A percentile compares a stretch with the other conserved stretches of the same genome.
Conservation (phyloP, 2,888 invertebrate genomes). For the Diogma glabrata region DNA sequence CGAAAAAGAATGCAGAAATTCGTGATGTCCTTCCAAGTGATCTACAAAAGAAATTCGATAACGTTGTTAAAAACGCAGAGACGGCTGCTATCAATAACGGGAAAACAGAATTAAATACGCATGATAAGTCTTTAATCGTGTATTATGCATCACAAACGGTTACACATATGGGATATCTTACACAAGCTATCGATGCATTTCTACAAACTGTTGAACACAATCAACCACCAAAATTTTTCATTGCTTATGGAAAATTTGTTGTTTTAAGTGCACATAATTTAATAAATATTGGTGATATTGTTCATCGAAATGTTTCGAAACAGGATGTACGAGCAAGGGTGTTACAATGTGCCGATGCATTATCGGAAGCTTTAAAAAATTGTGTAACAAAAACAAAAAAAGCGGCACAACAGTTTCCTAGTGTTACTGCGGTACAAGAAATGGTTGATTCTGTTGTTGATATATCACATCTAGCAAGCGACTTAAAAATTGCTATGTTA, state of each 20-base stretch:
- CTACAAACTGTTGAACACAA: constrained; percentile 83
- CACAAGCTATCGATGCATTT: constrained; percentile 86
- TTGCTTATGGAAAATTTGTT: constrained; percentile 89
- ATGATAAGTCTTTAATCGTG: constrained; percentile 70
- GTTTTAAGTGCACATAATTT: constrained; percentile 87
- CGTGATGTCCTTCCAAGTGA: constrained; percentile 57
- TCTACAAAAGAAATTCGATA: constrained; percentile 62
- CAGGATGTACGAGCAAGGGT: constrained; percentile 61
- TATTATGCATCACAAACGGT: constrained; percentile 83
- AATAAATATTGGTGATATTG: constrained; percentile 88
- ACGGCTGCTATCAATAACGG: constrained; percentile 44
- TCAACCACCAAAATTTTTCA: constrained; percentile 85
- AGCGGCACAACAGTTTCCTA: constrained; percentile 85
- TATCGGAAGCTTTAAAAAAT: constrained; percentile 69
- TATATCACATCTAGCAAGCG: constrained; percentile 72
- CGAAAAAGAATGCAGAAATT: constrained; percentile 60
- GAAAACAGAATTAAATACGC: constrained; percentile 47
- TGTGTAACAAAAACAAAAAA: constrained; percentile 82
- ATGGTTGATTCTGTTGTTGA: constrained; percentile 88
- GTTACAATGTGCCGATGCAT: constrained; percentile 61
- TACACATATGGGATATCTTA: constrained; percentile 71
- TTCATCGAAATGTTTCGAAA: constrained; percentile 72
- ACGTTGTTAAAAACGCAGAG: constrained; percentile 61
- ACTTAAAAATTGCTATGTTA: constrained; percentile 61
- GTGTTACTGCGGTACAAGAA: constrained; percentile 78